Percentiles rank a stretch among this genome's conserved stretches.
Evolutionary conservation across 2,888 invertebrate genomes (phyloP).

Genomic region (Napeogenes inachia): DNA sequence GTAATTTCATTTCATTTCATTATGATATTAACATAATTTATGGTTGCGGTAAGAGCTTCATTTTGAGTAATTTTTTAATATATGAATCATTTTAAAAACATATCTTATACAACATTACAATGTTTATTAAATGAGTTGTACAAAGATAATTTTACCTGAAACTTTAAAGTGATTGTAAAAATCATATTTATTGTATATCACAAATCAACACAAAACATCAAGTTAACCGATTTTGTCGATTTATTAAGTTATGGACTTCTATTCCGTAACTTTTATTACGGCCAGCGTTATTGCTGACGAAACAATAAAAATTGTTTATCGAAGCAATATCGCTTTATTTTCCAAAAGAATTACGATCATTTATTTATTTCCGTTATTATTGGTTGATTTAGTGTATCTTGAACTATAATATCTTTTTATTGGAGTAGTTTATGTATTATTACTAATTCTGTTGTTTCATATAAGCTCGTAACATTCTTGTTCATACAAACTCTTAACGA

Average conservation of each 20-base stretch:
- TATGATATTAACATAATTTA: neutral
- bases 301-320: conserved; percentile 37
- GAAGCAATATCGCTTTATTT: conserved; percentile 35
- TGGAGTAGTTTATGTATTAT: neutral
- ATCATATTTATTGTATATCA: neutral
- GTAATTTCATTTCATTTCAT: too few relatives aligned
- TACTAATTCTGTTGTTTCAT: too few relatives aligned
- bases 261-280: conserved; percentile 25
- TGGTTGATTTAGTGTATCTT: conserved; percentile 19
- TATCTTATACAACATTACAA: neutral
- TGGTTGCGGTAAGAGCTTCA: neutral
- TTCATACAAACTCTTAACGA: too few relatives aligned
- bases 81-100: neutral
- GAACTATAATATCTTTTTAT: conserved; percentile 8
- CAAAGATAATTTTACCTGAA: too few relatives aligned
- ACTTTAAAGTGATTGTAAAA: too few relatives aligned
- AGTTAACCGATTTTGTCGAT: conserved; percentile 13
- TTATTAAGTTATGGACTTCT: conserved; percentile 17
- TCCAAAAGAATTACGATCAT: conserved; percentile 27
- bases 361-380: conserved; percentile 26
- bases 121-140: too few relatives aligned
- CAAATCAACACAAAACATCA: conserved; percentile 9
- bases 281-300: conserved; percentile 30
- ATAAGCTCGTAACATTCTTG: too few relatives aligned
- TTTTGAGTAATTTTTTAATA: neutral